phyloP scores from a whole-genome alignment of 2,888 invertebrate species.

The Caenorhabditis parvicauda region DNA sequence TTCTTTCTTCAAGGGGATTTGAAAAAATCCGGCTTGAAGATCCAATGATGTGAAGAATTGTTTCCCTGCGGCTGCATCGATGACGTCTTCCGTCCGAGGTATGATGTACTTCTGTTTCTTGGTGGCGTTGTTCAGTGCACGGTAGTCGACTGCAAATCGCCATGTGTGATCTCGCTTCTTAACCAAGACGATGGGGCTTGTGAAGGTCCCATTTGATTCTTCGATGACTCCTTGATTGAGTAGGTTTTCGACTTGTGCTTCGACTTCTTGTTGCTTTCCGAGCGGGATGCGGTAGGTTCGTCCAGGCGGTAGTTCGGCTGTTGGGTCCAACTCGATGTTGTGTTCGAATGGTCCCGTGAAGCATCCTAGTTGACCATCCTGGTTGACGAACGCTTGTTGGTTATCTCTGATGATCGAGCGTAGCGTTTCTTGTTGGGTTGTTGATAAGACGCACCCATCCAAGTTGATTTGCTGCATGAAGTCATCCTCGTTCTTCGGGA shows the following conservation, averaged over 20 bases:
- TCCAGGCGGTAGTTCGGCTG: neutral
- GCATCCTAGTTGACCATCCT: slow-evolving; percentile 12
- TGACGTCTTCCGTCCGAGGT: slow-evolving; percentile 9
- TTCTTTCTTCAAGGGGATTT: slow-evolving; percentile 7
- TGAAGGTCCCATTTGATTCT: slow-evolving; percentile 2
- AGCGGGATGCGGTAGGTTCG: slow-evolving; percentile 7
- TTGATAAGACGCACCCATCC: too few relatives aligned
- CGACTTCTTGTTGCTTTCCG: slow-evolving; percentile 4
- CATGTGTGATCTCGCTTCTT: slow-evolving; percentile 9
- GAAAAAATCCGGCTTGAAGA: slow-evolving; percentile 15
- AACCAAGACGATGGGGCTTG: slow-evolving; percentile 17
- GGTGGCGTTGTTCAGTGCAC: slow-evolving; percentile 16
- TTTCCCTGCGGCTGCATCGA: slow-evolving; percentile 7
- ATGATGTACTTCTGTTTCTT: slow-evolving; percentile 1
- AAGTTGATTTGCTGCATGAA: too few relatives aligned
- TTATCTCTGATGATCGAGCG: neutral
- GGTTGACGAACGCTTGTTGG: slow-evolving; percentile 12
- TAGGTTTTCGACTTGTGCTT: slow-evolving; percentile 5
- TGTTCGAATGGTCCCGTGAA: slow-evolving; percentile 15
- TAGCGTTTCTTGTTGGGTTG: neutral
- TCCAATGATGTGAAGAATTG: slow-evolving; percentile 15
- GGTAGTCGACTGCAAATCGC: slow-evolving; percentile 23
- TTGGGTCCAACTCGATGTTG: slow-evolving; percentile 4
- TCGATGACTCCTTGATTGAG: slow-evolving; percentile 11
- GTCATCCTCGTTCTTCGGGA: too few relatives aligned